These are phyloP conservation scores for Elysia crispata DNA, from an alignment of 2,888 invertebrate genomes.

Conservation along the genomic window DNA sequence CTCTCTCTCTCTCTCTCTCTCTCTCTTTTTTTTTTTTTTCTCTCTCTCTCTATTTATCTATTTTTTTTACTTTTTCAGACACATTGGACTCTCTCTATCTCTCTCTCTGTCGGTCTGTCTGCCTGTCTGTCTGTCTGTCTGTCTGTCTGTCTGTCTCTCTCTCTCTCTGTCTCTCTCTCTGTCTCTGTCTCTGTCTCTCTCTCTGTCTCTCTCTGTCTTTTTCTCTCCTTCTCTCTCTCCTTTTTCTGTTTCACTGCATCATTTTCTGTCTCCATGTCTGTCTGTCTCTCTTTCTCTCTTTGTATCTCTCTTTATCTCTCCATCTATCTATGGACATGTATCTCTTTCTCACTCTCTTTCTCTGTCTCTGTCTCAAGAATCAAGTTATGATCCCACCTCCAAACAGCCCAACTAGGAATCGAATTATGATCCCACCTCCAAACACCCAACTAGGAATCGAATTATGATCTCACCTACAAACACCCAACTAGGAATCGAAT, in stretches of 20 bases:
- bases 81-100: not conserved
- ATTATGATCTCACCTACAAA: too few species aligned
- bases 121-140: conserved; percentile 15
- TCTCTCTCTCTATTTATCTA: conserved; percentile 11
- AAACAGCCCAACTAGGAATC: too few species aligned
- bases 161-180: conserved; percentile 24
- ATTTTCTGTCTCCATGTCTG: conserved; percentile 60
- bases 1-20: conserved; percentile 22
- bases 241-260: not conserved
- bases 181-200: not conserved
- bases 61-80: not conserved
- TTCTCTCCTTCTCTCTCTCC: not conserved
- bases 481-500: too few species aligned
- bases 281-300: conserved; percentile 57
- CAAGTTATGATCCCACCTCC: too few species aligned
- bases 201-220: not conserved
- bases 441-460: too few species aligned
- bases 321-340: too few species aligned
- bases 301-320: not conserved
- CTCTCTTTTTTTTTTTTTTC: too few species aligned
- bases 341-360: not conserved
- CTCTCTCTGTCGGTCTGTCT: conserved; percentile 15
- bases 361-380: conserved; percentile 12
- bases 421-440: too few species aligned
- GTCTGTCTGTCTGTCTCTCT: not conserved